Conservation (phyloP, 2,797 vertebrate genomes). For the Microchirus variegatus region DNA sequence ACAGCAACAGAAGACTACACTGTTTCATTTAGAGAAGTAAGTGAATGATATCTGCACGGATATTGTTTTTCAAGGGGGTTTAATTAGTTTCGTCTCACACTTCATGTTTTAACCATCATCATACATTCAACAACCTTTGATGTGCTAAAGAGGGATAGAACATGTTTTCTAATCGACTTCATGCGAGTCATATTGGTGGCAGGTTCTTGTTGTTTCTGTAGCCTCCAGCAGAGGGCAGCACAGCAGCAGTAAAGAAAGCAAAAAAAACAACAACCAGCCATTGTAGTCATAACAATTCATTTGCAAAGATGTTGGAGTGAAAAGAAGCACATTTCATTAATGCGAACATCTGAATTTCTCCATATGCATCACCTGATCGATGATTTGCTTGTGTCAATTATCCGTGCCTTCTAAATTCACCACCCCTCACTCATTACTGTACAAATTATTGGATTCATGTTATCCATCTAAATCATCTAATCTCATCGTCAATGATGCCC, state of each 20-base stretch:
- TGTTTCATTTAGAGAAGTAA: slow-evolving; percentile 9
- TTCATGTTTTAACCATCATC: no score
- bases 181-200: background rate
- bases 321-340: slow-evolving; percentile 59
- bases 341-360: slow-evolving; percentile 31
- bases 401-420: slow-evolving; percentile 15
- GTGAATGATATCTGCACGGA: slow-evolving; percentile 22
- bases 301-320: slow-evolving; percentile 50
- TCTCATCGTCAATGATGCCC: background rate
- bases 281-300: slow-evolving; percentile 62
- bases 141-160: no score
- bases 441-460: slow-evolving; percentile 1
- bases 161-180: no score
- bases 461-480: background rate
- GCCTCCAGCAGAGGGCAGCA: slow-evolving; percentile 82
- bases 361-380: slow-evolving; percentile 31
- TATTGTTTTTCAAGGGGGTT: slow-evolving; percentile 4
- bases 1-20: no score
- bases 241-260: slow-evolving; percentile 63
- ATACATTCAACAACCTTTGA: no score
- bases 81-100: no score
- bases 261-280: background rate
- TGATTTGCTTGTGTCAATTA: slow-evolving; percentile 29
- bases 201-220: background rate
- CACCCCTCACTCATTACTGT: slow-evolving; percentile 1